phyloP scores from a whole-genome alignment of 2,113 vertebrate species.

The Peromyscus californicus region DNA sequence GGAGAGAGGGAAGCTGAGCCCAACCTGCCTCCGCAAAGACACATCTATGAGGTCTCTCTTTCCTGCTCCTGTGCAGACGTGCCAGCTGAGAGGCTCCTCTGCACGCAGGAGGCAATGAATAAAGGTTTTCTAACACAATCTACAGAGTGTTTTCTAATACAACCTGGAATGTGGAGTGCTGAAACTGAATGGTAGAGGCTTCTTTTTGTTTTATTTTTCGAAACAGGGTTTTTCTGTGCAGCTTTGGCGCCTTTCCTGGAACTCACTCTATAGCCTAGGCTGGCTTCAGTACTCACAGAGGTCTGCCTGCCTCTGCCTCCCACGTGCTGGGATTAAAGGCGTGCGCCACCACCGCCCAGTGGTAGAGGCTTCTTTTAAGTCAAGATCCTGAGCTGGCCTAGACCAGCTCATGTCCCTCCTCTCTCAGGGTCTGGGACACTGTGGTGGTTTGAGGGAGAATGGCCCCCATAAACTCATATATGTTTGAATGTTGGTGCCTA shows the following conservation, averaged over 20 bases:
- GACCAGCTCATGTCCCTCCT: not conserved
- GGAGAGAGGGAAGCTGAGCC: not conserved
- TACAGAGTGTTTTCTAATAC: not conserved
- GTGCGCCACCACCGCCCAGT: too few relatives aligned
- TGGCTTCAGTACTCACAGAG: too few relatives aligned
- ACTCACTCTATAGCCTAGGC: too few relatives aligned
- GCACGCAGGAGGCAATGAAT: slow-evolving; percentile 8
- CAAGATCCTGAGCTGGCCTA: not conserved
- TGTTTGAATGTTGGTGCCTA: not conserved
- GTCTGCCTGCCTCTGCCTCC: too few relatives aligned
- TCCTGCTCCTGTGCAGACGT: not conserved
- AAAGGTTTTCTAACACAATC: slow-evolving; percentile 53
- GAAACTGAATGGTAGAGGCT: not conserved
- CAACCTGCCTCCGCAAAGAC: not conserved
- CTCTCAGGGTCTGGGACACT: not conserved
- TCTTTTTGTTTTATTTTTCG: too few relatives aligned
- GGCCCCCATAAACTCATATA: not conserved
- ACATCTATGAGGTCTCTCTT: not conserved
- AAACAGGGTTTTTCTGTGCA: too few relatives aligned
- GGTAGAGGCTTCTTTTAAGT: not conserved
- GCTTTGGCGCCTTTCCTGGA: too few relatives aligned
- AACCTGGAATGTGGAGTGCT: not conserved
- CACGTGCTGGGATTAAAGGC: too few relatives aligned
- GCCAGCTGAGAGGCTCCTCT: not conserved
- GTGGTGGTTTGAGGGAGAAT: not conserved